Conservation (phyloP, 2,797 vertebrate species). For the Stomatorhinus walkeri region DNA sequence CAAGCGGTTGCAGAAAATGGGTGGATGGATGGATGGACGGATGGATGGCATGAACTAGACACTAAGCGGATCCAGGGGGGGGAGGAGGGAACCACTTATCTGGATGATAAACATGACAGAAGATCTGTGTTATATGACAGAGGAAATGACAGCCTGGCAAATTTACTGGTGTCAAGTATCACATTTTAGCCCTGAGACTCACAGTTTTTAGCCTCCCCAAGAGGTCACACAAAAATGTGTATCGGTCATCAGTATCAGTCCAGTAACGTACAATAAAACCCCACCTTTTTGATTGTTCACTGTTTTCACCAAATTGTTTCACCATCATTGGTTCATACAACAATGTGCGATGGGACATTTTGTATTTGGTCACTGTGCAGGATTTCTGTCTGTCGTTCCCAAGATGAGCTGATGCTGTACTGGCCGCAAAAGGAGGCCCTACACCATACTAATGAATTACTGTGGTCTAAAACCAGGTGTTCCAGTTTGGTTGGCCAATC, state of each 20-base stretch:
- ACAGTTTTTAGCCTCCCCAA: not conserved
- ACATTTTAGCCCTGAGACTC: not conserved
- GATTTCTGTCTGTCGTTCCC: not conserved
- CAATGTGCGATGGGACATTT: not conserved
- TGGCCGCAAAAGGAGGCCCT: not conserved
- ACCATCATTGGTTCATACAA: not conserved
- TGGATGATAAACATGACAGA: not conserved
- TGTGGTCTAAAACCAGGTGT: not conserved
- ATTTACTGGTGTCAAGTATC: not conserved
- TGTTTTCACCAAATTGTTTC: no score
- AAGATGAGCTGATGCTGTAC: not conserved
- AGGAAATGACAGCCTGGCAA: not conserved
- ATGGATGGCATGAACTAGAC: not conserved
- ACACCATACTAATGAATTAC: not conserved
- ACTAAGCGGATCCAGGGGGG: not conserved
- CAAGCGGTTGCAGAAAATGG: no score
- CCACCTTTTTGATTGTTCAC: not conserved
- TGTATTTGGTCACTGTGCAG: not conserved
- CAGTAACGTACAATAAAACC: not conserved
- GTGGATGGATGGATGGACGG: no score
- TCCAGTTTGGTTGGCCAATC: not conserved
- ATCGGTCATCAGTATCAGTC: not conserved
- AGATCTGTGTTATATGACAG: not conserved
- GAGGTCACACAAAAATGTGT: not conserved
- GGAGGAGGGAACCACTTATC: not conserved